These are phyloP conservation scores for Lycopodina hypogea DNA, from an alignment of 37 sponge, comb jelly and placozoan species.

Conservation along the genomic window DNA sequence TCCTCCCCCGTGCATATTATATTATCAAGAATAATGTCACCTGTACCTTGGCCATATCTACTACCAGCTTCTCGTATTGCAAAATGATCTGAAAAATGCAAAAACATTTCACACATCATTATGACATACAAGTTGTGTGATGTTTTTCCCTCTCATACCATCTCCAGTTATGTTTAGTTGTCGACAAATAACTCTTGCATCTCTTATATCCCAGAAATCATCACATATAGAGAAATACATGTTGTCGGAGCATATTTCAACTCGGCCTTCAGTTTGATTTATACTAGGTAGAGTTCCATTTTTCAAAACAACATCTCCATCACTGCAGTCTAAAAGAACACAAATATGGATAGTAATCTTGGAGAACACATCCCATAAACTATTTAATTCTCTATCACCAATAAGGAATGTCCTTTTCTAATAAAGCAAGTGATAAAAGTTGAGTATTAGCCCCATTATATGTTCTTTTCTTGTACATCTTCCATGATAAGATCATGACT, in stretches of 20 bases:
- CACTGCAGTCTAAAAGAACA: conserved; percentile 6
- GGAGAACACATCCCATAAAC: background rate
- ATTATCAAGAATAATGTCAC: conserved; percentile 21
- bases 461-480: no score
- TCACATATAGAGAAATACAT: conserved; percentile 27
- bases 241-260: conserved; percentile 24
- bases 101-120: background rate
- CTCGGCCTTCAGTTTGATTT: conserved; percentile 27
- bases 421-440: no score
- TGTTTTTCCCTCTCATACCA: background rate
- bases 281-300: conserved; percentile 19
- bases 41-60: conserved; percentile 7
- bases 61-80: background rate
- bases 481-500: no score
- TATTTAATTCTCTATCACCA: no score
- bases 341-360: background rate
- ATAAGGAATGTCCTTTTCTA: no score
- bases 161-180: conserved; percentile 19
- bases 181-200: conserved; percentile 33
- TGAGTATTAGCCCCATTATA: no score
- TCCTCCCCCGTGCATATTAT: conserved; percentile 19
- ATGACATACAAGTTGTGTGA: no score
- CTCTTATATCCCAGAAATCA: conserved; percentile 20
- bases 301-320: conserved; percentile 34
- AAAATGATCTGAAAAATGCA: conserved; percentile 3